These are phyloP conservation scores for Antechinus flavipes DNA, from an alignment of 2,113 vertebrate genomes.

Conservation along the genomic window DNA sequence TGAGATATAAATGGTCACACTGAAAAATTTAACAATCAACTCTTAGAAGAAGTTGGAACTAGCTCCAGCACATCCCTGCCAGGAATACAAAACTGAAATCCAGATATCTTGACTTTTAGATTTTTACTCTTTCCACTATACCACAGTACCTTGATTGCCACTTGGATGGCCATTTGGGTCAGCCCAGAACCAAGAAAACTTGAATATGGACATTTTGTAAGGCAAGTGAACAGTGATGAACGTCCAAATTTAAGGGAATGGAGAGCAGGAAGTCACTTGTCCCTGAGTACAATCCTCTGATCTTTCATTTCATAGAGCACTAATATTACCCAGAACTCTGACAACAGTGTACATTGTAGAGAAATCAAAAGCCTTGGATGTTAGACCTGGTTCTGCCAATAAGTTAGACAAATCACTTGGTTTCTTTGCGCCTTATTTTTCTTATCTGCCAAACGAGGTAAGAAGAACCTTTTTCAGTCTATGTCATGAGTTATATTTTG, in stretches of 20 bases:
- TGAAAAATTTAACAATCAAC: not conserved
- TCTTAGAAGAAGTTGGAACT: not conserved
- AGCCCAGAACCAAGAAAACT: not conserved
- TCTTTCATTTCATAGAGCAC: slow-evolving; percentile 4
- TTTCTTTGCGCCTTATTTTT: not conserved
- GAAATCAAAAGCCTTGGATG: not conserved
- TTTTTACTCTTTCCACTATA: not conserved
- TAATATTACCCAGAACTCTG: not conserved
- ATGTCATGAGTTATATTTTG: not conserved
- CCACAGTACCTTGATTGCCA: not conserved
- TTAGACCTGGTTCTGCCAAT: not conserved
- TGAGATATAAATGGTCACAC: not conserved
- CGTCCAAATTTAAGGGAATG: not conserved
- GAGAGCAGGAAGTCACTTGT: not conserved
- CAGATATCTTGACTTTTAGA: not conserved
- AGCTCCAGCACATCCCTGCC: not conserved
- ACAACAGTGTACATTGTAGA: not conserved
- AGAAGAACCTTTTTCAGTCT: slow-evolving; percentile 1
- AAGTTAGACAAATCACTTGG: not conserved
- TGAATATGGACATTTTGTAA: not conserved
- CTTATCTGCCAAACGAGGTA: not conserved
- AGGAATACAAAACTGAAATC: not conserved
- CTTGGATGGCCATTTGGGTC: not conserved
- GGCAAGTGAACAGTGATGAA: not conserved
- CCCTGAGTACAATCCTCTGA: not conserved